These are phyloP conservation scores for Sphaeridia pumilis DNA, from an alignment of 2,888 invertebrate genomes.

Conservation along the genomic window DNA sequence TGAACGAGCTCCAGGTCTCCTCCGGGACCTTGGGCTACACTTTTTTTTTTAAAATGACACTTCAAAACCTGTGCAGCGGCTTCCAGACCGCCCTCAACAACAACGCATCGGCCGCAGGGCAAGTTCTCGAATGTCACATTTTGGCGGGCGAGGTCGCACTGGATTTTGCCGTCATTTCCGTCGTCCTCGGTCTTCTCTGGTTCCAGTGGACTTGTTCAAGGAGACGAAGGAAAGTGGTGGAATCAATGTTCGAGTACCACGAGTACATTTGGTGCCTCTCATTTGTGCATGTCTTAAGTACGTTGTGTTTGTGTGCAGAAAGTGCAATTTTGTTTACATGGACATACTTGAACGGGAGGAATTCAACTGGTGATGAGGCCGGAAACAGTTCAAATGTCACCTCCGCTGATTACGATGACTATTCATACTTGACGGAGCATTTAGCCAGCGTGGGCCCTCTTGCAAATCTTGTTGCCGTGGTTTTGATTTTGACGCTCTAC, in stretches of 20 bases:
- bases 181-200: background rate
- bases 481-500: slow-evolving; percentile 21
- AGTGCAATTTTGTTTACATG: slow-evolving; percentile 1
- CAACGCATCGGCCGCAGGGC: too few relatives aligned
- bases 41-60: too few relatives aligned
- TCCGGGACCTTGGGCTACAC: too few relatives aligned
- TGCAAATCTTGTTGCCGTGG: slow-evolving; percentile 10
- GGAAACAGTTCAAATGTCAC: too few relatives aligned
- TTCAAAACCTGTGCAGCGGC: too few relatives aligned
- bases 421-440: background rate
- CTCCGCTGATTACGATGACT: background rate
- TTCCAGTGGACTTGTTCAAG: background rate
- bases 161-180: background rate
- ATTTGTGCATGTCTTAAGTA: slow-evolving; percentile 4
- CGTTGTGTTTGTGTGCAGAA: slow-evolving; percentile 8
- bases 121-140: background rate
- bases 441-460: background rate
- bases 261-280: slow-evolving; percentile 21
- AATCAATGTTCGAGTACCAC: slow-evolving; percentile 24
- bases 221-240: background rate
- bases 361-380: background rate
- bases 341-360: background rate
- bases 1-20: too few relatives aligned
- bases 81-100: too few relatives aligned
- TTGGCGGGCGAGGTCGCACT: background rate